Conservation (phyloP, 2,797 vertebrate genomes). For the Macroramphosus scolopax region DNA sequence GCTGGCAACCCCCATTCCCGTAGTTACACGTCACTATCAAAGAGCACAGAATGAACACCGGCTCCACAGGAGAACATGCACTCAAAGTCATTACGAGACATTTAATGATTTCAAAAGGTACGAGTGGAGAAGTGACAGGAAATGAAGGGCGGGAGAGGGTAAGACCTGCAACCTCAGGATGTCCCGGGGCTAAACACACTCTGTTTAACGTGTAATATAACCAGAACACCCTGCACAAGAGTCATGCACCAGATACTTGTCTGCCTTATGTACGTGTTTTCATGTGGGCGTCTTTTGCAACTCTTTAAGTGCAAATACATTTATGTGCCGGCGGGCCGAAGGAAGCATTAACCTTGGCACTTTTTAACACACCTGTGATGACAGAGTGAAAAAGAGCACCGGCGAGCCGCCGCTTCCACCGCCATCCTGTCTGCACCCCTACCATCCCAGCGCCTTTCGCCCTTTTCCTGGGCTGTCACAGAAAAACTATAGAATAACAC, state of each 20-base stretch:
- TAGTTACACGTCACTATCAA: constrained; percentile 96
- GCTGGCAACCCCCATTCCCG: constrained; percentile 96
- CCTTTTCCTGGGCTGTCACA: constrained; percentile 74
- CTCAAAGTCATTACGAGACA: neutral
- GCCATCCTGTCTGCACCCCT: constrained; percentile 72
- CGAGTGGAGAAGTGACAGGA: no score
- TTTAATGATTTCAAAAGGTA: no score
- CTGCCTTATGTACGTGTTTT: constrained; percentile 4
- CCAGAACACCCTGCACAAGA: no score
- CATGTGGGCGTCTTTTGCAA: no score
- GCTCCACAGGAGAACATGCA: no score
- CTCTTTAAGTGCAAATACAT: constrained; percentile 25
- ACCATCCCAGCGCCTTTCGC: constrained; percentile 62
- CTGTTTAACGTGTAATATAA: no score
- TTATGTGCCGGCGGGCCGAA: constrained; percentile 9
- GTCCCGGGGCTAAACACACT: no score
- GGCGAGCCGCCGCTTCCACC: constrained; percentile 50
- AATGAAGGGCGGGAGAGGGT: no score
- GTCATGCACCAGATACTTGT: neutral
- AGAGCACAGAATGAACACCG: constrained; percentile 40
- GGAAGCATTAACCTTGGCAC: constrained; percentile 56
- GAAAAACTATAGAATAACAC: constrained; percentile 76
- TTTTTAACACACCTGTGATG: constrained; percentile 72
- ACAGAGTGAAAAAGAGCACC: constrained; percentile 67
- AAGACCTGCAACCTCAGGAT: no score